Evolutionary conservation across 2,888 invertebrate genomes (phyloP), one percentile per base, ranked within the genome.

Genomic region (Hedya salicella): DNA sequence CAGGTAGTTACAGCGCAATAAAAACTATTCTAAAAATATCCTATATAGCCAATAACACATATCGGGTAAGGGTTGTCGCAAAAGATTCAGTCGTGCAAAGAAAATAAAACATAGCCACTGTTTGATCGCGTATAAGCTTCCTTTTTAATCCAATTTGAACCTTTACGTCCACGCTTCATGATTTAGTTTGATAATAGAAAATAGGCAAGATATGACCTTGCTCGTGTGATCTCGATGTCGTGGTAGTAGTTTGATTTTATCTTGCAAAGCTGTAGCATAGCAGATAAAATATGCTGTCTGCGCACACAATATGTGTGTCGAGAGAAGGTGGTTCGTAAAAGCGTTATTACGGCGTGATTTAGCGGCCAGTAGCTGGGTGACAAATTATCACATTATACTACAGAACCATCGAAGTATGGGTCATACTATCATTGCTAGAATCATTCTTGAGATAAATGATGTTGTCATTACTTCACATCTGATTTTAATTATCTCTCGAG

Each of bases 321-420:
- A 13, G 8, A 30, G 25, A 16, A 13, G 42, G 39, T 14, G 39
- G n/a, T 54, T 54, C 40, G 54, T 56, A 17, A 56, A 44, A 56
- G 30, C 54, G 14, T 54, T 44, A 16, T 44, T 44, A 39, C 17
- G 17, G 19, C 14, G 42, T 56, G 56, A 44, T 56, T 56, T 44
- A 42, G 16, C 13, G 17, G 30, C 13, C 44, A 56, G 42, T 56
- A 17, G 56, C 13, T n/a, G 11, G 21, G 54, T 56, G 56, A 56
- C 56, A 56, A 56, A 56, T 44, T 56, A 56, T 56, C 42, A 13
- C 42, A 56, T 56, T 56, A n/a, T 39, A 21, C 19, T 44, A 44
- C 16, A 42, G 40, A 30, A 16, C 42, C 25, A 30, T 16, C 13
- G 6, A 30, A 30, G 30, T 44, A 56, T 17, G 16, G 11, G 30